These are phyloP conservation scores for Mylabris phalerata DNA, from an alignment of 1,140 invertebrate species.

Conservation along the genomic window DNA sequence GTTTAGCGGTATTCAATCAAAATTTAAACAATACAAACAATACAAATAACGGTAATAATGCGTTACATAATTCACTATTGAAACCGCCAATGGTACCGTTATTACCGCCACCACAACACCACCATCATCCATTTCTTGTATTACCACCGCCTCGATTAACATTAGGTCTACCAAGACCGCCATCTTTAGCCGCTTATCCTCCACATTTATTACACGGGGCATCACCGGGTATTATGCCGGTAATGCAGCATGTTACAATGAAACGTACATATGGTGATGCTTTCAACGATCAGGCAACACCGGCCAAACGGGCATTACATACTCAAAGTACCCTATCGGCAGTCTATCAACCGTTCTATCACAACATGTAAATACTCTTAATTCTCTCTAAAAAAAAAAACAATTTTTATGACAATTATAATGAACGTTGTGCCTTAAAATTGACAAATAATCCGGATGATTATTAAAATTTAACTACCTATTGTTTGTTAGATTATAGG, in stretches of 20 bases:
- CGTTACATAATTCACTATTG: constrained; percentile 11
- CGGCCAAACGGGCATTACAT: constrained; percentile 44
- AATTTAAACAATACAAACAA: constrained; percentile 1
- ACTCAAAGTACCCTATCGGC: constrained; percentile 15
- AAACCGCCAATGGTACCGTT: constrained; percentile 22
- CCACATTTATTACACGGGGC: constrained; percentile 24
- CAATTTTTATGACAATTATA: no score
- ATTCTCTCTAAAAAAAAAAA: no score
- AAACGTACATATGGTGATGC: constrained; percentile 43
- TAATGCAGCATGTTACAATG: constrained; percentile 41
- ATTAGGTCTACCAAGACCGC: constrained; percentile 31
- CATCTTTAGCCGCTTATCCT: constrained; percentile 25
- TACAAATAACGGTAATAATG: background rate
- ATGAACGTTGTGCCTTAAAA: no score
- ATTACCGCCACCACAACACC: constrained; percentile 14
- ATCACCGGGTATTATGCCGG: constrained; percentile 33
- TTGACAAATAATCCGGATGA: no score
- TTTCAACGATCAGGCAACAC: constrained; percentile 44
- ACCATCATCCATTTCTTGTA: constrained; percentile 44
- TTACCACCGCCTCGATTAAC: constrained; percentile 32
- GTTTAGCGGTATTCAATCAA: constrained; percentile 34
- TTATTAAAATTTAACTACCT: no score
- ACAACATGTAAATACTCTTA: constrained; percentile 42
- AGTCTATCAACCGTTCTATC: constrained; percentile 48
- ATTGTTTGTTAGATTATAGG: no score